phyloP scores from a whole-genome alignment of 2,888 invertebrate species.

The Aquatica leii region DNA sequence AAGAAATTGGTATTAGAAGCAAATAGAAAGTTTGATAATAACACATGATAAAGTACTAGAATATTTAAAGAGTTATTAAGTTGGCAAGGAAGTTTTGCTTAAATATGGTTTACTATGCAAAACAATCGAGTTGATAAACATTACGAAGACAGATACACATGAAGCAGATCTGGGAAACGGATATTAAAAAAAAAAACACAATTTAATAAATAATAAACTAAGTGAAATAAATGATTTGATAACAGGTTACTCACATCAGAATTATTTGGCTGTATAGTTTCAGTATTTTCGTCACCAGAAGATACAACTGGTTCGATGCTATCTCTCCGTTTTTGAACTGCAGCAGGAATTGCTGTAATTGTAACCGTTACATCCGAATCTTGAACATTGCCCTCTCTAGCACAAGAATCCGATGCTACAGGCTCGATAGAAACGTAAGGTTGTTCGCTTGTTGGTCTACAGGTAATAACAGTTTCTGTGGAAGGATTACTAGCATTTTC shows the following conservation, averaged over 20 bases:
- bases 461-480: constrained; percentile 46
- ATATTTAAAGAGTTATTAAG: too few relatives aligned
- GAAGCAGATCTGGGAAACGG: too few relatives aligned
- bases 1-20: too few relatives aligned
- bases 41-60: too few relatives aligned
- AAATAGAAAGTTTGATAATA: too few relatives aligned
- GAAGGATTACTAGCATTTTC: constrained; percentile 31
- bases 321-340: constrained; percentile 50
- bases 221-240: too few relatives aligned
- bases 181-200: too few relatives aligned
- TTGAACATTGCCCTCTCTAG: constrained; percentile 37
- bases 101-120: too few relatives aligned
- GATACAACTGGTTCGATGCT: constrained; percentile 52
- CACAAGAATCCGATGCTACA: constrained; percentile 42
- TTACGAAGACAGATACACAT: too few relatives aligned
- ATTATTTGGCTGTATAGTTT: constrained; percentile 58
- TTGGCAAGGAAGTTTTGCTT: too few relatives aligned
- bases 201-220: too few relatives aligned
- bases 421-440: constrained; percentile 50
- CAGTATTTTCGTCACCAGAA: constrained; percentile 59
- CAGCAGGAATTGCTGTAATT: constrained; percentile 50
- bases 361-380: constrained; percentile 43
- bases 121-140: too few relatives aligned
- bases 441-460: constrained; percentile 41
- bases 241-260: constrained; percentile 56